These are phyloP conservation scores for Fragum whitleyi DNA, from an alignment of 2,888 invertebrate species.

Conservation along the genomic window DNA sequence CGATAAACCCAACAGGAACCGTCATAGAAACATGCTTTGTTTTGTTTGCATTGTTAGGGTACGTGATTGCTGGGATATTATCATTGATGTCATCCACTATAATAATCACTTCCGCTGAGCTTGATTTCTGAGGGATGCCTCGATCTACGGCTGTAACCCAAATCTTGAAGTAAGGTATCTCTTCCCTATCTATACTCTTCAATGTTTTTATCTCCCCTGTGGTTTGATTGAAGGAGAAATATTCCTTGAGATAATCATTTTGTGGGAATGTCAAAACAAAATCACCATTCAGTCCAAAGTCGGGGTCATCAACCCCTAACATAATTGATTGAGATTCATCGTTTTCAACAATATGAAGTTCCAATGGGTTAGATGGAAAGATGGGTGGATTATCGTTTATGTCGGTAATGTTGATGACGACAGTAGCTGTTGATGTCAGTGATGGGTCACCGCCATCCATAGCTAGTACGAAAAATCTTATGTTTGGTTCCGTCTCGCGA, in stretches of 20 bases:
- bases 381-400: slow-evolving; percentile 97
- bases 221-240: slow-evolving; percentile 88
- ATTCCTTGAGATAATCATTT: slow-evolving; percentile 86
- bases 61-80: slow-evolving; percentile 90
- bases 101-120: slow-evolving; percentile 96
- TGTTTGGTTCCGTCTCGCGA: slow-evolving; percentile 93
- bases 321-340: slow-evolving; percentile 95
- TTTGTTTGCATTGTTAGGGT: slow-evolving; percentile 77
- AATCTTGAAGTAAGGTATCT: slow-evolving; percentile 93
- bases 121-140: slow-evolving; percentile 88
- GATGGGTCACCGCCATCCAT: slow-evolving; percentile 89
- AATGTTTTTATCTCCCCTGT: slow-evolving; percentile 94
- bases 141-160: slow-evolving; percentile 94
- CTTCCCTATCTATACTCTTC: slow-evolving; percentile 93
- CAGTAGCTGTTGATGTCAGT: slow-evolving; percentile 89
- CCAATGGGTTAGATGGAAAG: slow-evolving; percentile 96
- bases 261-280: slow-evolving; percentile 63
- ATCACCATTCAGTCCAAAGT: slow-evolving; percentile 95
- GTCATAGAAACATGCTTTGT: slow-evolving; percentile 75
- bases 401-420: slow-evolving; percentile 94
- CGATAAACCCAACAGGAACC: slow-evolving; percentile 71
- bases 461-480: slow-evolving; percentile 96
- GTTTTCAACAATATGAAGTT: slow-evolving; percentile 94
- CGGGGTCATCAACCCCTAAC: slow-evolving; percentile 95
- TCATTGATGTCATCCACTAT: slow-evolving; percentile 98